Conservation (phyloP, 2,113 vertebrate genomes). For the Lophius piscatorius region DNA sequence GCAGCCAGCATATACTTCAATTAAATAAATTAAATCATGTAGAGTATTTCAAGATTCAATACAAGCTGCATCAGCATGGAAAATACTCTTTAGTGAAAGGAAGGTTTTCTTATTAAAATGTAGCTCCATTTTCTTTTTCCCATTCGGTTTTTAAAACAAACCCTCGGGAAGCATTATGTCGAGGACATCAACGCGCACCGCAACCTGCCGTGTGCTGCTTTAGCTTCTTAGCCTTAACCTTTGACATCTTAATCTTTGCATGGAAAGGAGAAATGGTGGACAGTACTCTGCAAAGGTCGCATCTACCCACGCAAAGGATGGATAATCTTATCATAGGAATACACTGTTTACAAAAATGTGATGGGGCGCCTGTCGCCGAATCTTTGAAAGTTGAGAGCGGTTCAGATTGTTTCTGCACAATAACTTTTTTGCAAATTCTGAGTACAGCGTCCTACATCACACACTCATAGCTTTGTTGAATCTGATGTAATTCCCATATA, state of each 20-base stretch:
- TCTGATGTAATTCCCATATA: no score
- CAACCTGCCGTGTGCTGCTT: constrained; percentile 42
- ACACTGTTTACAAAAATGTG: not conserved
- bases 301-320: constrained; percentile 34
- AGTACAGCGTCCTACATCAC: no score
- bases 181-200: constrained; percentile 11
- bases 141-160: constrained; percentile 21
- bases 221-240: constrained; percentile 67
- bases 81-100: no score
- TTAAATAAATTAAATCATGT: no score
- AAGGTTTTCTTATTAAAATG: not conserved
- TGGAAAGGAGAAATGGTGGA: constrained; percentile 47
- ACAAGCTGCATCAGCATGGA: not conserved
- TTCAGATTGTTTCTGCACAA: no score
- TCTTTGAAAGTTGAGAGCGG: no score
- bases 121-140: not conserved
- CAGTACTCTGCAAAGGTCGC: constrained; percentile 53
- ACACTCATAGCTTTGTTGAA: no score
- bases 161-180: not conserved
- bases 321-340: constrained; percentile 28
- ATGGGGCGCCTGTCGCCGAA: no score
- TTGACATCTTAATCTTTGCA: constrained; percentile 73
- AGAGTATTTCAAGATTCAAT: constrained; percentile 2
- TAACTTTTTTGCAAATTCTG: no score
- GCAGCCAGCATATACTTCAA: not conserved